phyloP scores from a whole-genome alignment of 2,888 invertebrate species.

The Microctonus hyperodae region DNA sequence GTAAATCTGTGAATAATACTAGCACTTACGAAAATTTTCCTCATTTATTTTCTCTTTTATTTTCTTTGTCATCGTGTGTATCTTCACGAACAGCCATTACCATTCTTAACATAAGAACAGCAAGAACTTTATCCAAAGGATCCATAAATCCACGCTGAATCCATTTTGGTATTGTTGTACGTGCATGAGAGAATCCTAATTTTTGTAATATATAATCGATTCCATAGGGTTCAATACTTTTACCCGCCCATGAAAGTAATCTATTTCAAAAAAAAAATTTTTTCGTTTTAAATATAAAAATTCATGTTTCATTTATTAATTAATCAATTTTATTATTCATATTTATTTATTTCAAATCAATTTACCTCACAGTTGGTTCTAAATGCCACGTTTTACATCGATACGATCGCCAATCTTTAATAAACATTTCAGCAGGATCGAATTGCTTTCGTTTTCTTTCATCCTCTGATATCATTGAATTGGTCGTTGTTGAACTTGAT shows the following conservation, averaged over 20 bases:
- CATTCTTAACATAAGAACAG: slow-evolving; percentile 78
- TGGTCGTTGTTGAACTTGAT: slow-evolving; percentile 41
- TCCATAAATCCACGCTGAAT: slow-evolving; percentile 98
- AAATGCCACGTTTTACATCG: slow-evolving; percentile 96
- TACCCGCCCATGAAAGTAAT: slow-evolving; percentile 88
- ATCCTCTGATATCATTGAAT: slow-evolving; percentile 53
- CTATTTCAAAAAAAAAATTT: slow-evolving; percentile 60
- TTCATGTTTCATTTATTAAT: neutral
- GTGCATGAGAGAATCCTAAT: slow-evolving; percentile 95
- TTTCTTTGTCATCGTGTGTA: slow-evolving; percentile 52
- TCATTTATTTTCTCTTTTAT: slow-evolving; percentile 52
- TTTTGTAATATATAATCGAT: slow-evolving; percentile 98
- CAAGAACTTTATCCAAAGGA: slow-evolving; percentile 91
- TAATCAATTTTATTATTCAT: too few relatives aligned
- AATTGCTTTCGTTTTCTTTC: slow-evolving; percentile 62
- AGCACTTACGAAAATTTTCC: slow-evolving; percentile 1
- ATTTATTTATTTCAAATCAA: too few relatives aligned
- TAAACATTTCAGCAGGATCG: slow-evolving; percentile 70
- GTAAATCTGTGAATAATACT: slow-evolving; percentile 5
- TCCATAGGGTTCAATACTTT: slow-evolving; percentile 97
- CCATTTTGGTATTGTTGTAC: slow-evolving; percentile 99
- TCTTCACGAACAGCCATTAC: slow-evolving; percentile 65
- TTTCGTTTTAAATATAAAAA: too few relatives aligned
- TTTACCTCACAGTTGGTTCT: slow-evolving; percentile 87
- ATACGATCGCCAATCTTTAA: slow-evolving; percentile 89